Evolutionary conservation across 2,113 vertebrate species (phyloP), one percentile per base, ranked within the genome.

Genomic region (Prochilodus magdalenae): DNA sequence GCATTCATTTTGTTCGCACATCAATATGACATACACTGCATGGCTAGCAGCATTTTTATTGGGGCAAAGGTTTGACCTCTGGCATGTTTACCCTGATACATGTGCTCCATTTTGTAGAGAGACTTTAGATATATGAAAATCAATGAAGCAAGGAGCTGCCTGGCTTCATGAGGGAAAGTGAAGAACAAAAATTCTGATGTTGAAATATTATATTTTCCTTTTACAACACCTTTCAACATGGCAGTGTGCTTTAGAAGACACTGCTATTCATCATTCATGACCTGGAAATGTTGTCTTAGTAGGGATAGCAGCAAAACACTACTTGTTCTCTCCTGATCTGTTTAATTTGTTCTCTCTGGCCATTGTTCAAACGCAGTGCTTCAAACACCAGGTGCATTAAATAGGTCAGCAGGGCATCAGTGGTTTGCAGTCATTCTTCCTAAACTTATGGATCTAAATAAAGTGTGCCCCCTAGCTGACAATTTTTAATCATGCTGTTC

Each of bases 101-200:
- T 29, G 29, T 81, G 82, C 86, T 91, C 89, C 87, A 89, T 87
- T 73, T 86, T 89, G 80, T 90, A 86, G 87, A 86, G 82, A 83
- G 65, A 87, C 87, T 75, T 73, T 65, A 55, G 80, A 69, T 79
- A 81, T 66, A 29, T 57, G 76, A 90, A 59, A 91, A 91, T 93
- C 87, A 88, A 90, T 90, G 88, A 67, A 30, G 30, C 30, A 22
- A 70, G 33, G 20, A 70, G 66, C 40, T 14, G 40, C 66, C 22
- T 44, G 20, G 30, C 22, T 12, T 67, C 20, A 44, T 70, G 5
- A 24, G 13, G 12, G 3, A 4, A 44, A 44, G 29, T 22, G 16
- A 67, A 67, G 30, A 15, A 67, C 15, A n/a, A n/a, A n/a, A n/a
- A n/a, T 33, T 66, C 20, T n/a, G 10, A 70, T 44, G 33, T n/a